Percentiles rank a stretch among this genome's conserved stretches.
phyloP scores from a whole-genome alignment of 2,888 invertebrate genomes.

The Stenchaetothrips biformis region DNA sequence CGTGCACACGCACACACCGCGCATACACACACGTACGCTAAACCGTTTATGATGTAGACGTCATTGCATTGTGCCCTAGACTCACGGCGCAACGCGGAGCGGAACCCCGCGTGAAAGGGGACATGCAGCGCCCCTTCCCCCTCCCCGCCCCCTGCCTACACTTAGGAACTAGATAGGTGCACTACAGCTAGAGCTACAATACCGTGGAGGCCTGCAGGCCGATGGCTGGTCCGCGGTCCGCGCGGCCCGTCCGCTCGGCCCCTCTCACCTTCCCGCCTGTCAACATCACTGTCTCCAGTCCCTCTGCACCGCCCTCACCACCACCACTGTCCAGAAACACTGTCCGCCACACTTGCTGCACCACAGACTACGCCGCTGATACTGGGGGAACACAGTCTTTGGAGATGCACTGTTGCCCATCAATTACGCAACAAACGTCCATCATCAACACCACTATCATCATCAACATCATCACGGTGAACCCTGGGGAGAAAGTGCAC shows the following conservation, averaged over 20 bases:
- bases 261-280: too few species aligned
- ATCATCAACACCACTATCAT: not conserved
- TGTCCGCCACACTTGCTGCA: too few species aligned
- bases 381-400: not conserved
- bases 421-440: not conserved
- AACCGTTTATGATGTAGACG: not conserved
- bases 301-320: not conserved
- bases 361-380: not conserved
- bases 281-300: not conserved
- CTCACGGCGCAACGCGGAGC: constrained; percentile 11
- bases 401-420: not conserved
- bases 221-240: not conserved
- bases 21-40: not conserved
- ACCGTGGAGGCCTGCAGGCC: not conserved
- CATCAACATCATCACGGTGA: not conserved
- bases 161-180: not conserved
- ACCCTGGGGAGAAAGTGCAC: constrained; percentile 5
- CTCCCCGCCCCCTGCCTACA: not conserved
- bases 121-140: constrained; percentile 30
- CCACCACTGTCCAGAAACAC: not conserved
- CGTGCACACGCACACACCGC: not conserved
- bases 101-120: constrained; percentile 31
- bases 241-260: not conserved
- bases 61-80: not conserved
- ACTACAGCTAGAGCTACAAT: not conserved